Percentiles rank a stretch among this genome's conserved stretches.
Evolutionary conservation across 2,888 invertebrate genomes (phyloP).

Genomic region (Yponomeuta plumbellus): DNA sequence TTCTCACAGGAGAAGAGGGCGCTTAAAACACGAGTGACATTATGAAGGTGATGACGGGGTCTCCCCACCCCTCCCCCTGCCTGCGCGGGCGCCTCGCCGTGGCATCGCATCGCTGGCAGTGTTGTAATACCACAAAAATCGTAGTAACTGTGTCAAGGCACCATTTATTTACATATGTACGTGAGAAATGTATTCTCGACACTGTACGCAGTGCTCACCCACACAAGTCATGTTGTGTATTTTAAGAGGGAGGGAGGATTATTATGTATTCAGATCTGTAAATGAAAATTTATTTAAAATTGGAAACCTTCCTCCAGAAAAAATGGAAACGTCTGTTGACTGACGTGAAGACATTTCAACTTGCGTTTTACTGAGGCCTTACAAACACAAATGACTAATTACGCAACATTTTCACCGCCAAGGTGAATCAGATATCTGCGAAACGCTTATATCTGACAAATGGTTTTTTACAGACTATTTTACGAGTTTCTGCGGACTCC

Average conservation of each 20-base stretch:
- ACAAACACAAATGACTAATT: too few relatives aligned
- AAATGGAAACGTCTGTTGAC: too few relatives aligned
- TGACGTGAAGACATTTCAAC: too few relatives aligned
- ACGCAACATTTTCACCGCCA: too few relatives aligned
- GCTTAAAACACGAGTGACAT: background rate
- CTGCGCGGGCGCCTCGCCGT: conserved; percentile 28
- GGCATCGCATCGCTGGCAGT: conserved; percentile 56
- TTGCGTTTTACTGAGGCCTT: too few relatives aligned
- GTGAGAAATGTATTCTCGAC: conserved; percentile 62
- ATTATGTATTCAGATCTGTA: background rate
- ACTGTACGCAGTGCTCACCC: background rate
- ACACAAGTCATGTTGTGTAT: background rate
- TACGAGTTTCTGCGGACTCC: too few relatives aligned
- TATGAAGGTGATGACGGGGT: background rate
- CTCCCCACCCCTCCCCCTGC: conserved; percentile 8
- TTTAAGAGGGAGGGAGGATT: background rate
- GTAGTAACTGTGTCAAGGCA: conserved; percentile 74
- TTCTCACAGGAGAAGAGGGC: too few relatives aligned
- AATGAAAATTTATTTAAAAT: too few relatives aligned
- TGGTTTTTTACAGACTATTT: too few relatives aligned
- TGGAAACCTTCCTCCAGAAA: too few relatives aligned
- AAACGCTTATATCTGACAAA: too few relatives aligned
- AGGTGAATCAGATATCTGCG: too few relatives aligned
- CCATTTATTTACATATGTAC: conserved; percentile 66
- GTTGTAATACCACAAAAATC: conserved; percentile 73